These are phyloP conservation scores for fruit fly (Drosophila melanogaster) DNA, from an alignment of 1,140 invertebrate genomes.

Conservation along the genomic window Release_6_plus_ISO1_MT NT_033777.3:7993001-7993500, in stretches of 20 bases:
- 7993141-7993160: conserved; percentile 1
- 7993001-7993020: no score
- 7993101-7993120: background rate
- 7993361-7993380: conserved; percentile 55
- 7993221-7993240: conserved; percentile 11
- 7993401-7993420: conserved; percentile 62
- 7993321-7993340: conserved; percentile 4
- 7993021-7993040: no score
- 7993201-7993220: background rate
- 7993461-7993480: conserved; percentile 12
- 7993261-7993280: conserved; percentile 22
- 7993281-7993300: no score
- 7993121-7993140: conserved; percentile 13
- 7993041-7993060: background rate
- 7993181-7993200: conserved; percentile 2
- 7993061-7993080: background rate
- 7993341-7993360: conserved; percentile 13
- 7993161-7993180: conserved; percentile 15
- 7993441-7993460: background rate
- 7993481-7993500: conserved; percentile 8
- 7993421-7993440: conserved; percentile 34
- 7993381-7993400: conserved; percentile 63
- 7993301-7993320: conserved; percentile 33
- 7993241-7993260: conserved; percentile 16
- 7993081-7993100: background rate